A percentile compares a stretch with the other conserved stretches of the same genome.
phyloP scores from a whole-genome alignment of 2,113 vertebrate genomes.

The Brachyhypopomus occidentalis region DNA sequence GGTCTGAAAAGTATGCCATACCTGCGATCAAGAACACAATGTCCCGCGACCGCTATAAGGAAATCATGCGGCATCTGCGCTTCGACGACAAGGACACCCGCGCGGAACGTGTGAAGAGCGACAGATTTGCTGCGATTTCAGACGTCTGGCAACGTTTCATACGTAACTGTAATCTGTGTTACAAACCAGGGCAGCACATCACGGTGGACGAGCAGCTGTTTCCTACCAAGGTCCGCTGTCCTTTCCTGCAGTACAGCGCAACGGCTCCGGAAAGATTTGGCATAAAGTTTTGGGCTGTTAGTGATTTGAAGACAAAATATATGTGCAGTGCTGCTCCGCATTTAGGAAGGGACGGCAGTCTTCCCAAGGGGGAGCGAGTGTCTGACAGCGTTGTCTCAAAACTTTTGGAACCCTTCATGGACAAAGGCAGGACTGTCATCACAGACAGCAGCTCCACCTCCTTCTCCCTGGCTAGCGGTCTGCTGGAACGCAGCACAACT shows the following conservation, averaged over 20 bases:
- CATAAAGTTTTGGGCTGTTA: not conserved
- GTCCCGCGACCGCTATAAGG: not conserved
- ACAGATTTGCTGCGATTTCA: not conserved
- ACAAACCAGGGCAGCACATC: too few relatives aligned
- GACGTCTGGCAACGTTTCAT: not conserved
- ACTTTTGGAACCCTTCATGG: conserved; percentile 2
- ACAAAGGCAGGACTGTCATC: not conserved
- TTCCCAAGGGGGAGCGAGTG: not conserved
- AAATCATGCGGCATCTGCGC: conserved; percentile 14
- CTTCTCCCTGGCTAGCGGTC: not conserved
- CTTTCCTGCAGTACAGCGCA: too few relatives aligned
- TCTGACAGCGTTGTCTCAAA: not conserved
- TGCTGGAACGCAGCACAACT: not conserved
- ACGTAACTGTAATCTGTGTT: too few relatives aligned
- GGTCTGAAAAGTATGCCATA: conserved; percentile 17
- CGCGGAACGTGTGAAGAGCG: not conserved
- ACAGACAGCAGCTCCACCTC: not conserved
- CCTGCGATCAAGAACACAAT: conserved; percentile 14
- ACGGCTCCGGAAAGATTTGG: not conserved
- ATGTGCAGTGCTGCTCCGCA: not conserved
- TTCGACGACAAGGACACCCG: conserved; percentile 13
- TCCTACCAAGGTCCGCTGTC: too few relatives aligned
- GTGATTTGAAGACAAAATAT: not conserved
- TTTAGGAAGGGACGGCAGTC: not conserved
- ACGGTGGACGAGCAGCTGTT: too few relatives aligned